Conservation (phyloP, 1,140 invertebrate genomes). For the Panulirus ornatus region DNA sequence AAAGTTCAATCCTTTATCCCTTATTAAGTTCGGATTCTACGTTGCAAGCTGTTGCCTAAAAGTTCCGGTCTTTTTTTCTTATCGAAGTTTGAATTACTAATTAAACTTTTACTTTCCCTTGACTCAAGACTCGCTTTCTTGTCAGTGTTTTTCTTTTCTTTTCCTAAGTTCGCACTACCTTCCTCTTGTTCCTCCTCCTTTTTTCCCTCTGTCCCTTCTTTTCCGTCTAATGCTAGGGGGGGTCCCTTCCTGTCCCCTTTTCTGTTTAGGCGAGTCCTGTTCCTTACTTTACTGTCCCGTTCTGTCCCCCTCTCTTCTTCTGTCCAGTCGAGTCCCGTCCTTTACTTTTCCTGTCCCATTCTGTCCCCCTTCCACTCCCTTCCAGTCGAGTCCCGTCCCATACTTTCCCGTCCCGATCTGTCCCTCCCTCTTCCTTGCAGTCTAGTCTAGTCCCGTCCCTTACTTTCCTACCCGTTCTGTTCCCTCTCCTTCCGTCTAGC, state of each 20-base stretch:
- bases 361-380: not conserved
- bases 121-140: too few relatives aligned
- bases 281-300: not conserved
- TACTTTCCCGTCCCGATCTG: not conserved
- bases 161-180: not conserved
- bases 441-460: not conserved
- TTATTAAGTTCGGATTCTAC: too few relatives aligned
- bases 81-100: too few relatives aligned
- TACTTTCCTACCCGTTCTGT: not conserved
- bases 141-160: not conserved
- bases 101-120: too few relatives aligned
- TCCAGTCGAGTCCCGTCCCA: not conserved
- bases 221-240: too few relatives aligned
- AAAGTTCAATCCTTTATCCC: too few relatives aligned
- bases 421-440: not conserved
- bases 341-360: not conserved
- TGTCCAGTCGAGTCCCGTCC: too few relatives aligned
- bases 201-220: not conserved
- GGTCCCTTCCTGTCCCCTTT: too few relatives aligned
- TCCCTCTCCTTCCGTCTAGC: not conserved
- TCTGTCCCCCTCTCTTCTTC: not conserved
- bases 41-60: too few relatives aligned
- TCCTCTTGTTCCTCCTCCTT: not conserved
- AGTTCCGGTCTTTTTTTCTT: too few relatives aligned
- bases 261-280: not conserved